These are phyloP conservation scores for Sebastes aleutianus DNA, from an alignment of 2,797 vertebrate species.

Conservation along the genomic window DNA sequence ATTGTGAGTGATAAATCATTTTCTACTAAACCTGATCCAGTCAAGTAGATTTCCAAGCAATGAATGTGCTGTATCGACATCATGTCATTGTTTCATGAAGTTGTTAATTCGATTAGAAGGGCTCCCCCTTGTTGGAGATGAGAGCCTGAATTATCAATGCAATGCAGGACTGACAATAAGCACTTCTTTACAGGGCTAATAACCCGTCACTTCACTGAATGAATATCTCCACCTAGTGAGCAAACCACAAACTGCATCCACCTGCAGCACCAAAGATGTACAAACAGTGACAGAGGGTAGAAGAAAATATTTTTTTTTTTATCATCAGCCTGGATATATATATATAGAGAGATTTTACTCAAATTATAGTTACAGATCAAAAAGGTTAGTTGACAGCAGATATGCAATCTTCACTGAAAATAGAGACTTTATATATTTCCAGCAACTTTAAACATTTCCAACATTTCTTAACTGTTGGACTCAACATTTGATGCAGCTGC, in stretches of 20 bases:
- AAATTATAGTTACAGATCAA: background rate
- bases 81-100: background rate
- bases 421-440: background rate
- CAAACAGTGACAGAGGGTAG: background rate
- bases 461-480: background rate
- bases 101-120: background rate
- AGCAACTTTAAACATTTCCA: background rate
- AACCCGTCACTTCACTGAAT: constrained; percentile 55
- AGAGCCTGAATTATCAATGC: constrained; percentile 10
- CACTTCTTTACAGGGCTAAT: background rate
- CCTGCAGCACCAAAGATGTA: constrained; percentile 3
- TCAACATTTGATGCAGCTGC: background rate
- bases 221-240: constrained; percentile 82
- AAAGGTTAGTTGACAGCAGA: background rate
- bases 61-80: background rate
- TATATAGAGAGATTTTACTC: background rate
- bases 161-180: background rate
- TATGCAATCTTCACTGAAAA: background rate
- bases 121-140: background rate
- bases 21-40: background rate
- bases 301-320: background rate
- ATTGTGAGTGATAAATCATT: background rate
- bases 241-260: constrained; percentile 52
- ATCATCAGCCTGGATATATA: background rate
- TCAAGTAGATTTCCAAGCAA: background rate